Conservation (phyloP, 2,113 vertebrate genomes). For the Melierax canorus region DNA sequence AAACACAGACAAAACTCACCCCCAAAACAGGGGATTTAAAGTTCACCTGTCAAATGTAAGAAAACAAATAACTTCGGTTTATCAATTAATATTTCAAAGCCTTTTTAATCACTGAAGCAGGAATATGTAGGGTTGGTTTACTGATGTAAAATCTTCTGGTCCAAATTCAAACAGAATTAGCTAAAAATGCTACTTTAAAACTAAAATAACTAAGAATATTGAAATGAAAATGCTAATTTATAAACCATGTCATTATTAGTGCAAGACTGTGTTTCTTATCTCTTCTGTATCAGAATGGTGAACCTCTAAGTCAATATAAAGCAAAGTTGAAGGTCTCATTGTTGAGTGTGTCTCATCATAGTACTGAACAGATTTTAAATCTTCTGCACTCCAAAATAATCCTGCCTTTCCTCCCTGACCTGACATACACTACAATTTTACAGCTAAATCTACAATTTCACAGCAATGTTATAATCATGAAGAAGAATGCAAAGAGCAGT, state of each 20-base stretch:
- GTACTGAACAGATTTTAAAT: background rate
- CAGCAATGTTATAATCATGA: background rate
- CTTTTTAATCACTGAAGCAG: background rate
- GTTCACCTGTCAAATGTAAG: background rate
- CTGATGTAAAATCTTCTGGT: background rate
- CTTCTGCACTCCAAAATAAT: background rate
- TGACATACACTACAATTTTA: background rate
- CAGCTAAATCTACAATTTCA: background rate
- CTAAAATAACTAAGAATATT: background rate
- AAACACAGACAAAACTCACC: background rate
- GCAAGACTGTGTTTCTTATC: background rate
- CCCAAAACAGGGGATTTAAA: background rate
- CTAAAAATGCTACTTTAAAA: background rate
- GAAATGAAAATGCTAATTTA: background rate
- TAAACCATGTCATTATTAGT: background rate
- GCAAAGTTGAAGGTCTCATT: background rate
- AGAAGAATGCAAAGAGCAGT: background rate
- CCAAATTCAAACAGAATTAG: background rate
- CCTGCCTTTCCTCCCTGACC: background rate
- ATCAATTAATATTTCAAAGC: background rate
- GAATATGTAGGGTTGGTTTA: background rate
- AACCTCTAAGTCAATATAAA: background rate
- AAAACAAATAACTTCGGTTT: background rate
- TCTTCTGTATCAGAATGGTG: background rate
- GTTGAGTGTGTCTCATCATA: rapidly evolving